Conservation (phyloP, 2,797 vertebrate genomes). For the Tangara arthus region DNA sequence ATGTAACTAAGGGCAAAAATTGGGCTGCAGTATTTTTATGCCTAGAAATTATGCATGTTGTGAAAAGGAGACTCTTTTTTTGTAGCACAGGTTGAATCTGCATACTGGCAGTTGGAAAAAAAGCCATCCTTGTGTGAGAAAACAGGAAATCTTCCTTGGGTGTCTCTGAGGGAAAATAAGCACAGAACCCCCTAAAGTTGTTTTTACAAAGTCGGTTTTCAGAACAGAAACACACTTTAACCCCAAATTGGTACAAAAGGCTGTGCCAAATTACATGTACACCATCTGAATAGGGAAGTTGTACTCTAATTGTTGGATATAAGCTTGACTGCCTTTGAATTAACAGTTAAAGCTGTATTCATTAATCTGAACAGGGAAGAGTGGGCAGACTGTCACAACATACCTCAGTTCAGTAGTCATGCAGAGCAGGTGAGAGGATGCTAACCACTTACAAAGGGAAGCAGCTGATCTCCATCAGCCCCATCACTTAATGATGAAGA, state of each 20-base stretch:
- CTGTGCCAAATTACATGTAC: neutral
- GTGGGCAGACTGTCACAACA: slow-evolving; percentile 75
- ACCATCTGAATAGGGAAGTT: slow-evolving; percentile 61
- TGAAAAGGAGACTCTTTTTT: neutral
- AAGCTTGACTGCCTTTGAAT: slow-evolving; percentile 79
- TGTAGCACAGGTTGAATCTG: neutral
- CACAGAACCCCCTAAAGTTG: neutral
- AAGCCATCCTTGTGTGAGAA: neutral
- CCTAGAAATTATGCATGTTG: neutral
- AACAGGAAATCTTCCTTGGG: neutral
- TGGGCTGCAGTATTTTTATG: neutral
- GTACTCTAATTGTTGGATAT: slow-evolving; percentile 75
- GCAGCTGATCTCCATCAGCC: slow-evolving; percentile 51
- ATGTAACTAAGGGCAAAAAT: neutral
- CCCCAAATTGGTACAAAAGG: slow-evolving; percentile 16
- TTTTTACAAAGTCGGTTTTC: neutral
- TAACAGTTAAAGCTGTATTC: slow-evolving; percentile 76
- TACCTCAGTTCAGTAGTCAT: slow-evolving; percentile 72
- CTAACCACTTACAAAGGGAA: slow-evolving; percentile 41
- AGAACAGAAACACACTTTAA: neutral
- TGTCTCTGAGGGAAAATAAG: neutral
- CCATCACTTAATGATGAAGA: neutral
- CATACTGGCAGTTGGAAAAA: neutral
- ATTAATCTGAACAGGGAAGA: slow-evolving; percentile 76
- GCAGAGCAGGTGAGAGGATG: slow-evolving; percentile 64